Evolutionary conservation across 2,797 vertebrate genomes (phyloP).

Genomic region (Sylvilagus floridanus): DNA sequence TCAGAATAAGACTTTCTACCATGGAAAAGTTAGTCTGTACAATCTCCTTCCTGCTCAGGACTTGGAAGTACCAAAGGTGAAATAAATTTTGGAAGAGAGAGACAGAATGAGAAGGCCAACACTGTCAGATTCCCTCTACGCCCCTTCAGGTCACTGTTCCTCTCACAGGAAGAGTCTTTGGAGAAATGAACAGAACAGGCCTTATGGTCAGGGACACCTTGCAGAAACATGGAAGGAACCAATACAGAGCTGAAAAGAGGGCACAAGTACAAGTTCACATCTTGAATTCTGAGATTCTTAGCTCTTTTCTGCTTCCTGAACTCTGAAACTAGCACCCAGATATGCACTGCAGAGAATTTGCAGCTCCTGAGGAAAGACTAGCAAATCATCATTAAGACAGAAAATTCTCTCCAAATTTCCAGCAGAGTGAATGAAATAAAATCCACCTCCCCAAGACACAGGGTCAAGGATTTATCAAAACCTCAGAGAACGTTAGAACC

Average conservation of each 20-base stretch:
- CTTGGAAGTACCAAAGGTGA: background rate
- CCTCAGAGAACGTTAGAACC: too few species aligned
- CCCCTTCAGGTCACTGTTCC: background rate
- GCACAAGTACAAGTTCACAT: background rate
- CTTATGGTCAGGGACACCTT: background rate
- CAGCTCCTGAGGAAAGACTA: too few species aligned
- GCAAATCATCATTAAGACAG: too few species aligned
- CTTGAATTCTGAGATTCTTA: background rate
- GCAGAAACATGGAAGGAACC: background rate
- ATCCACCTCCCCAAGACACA: too few species aligned
- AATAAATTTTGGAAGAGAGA: background rate
- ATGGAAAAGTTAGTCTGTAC: background rate
- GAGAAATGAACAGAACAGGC: background rate
- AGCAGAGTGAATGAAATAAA: too few species aligned
- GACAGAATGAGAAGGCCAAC: background rate
- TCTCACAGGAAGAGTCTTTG: background rate
- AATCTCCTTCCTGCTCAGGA: background rate
- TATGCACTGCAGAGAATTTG: background rate
- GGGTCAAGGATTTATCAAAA: too few species aligned
- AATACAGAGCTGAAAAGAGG: background rate
- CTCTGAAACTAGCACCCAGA: background rate
- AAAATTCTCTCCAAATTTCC: too few species aligned
- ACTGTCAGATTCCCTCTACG: too few species aligned
- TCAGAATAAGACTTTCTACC: background rate
- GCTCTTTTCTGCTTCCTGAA: background rate